Conservation (phyloP, 2,113 vertebrate species). For the Cacatua alba region DNA sequence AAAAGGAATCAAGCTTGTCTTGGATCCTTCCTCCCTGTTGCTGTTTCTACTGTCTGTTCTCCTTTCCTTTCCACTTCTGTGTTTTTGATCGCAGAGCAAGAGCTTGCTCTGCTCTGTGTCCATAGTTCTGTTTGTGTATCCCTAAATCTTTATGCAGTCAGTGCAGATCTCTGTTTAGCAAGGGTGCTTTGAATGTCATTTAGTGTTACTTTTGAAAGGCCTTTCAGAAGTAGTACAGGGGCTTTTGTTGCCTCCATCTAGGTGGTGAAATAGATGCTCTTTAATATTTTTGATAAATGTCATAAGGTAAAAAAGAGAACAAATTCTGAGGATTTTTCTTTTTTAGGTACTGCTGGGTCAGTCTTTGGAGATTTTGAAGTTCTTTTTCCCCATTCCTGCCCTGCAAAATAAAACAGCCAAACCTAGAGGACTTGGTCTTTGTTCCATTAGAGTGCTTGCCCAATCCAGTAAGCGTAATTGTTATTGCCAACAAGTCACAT, state of each 20-base stretch:
- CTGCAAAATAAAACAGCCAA: neutral
- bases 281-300: neutral
- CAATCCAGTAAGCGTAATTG: neutral
- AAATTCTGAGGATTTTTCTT: neutral
- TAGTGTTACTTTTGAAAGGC: neutral
- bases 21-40: neutral
- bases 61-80: neutral
- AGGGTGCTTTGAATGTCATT: neutral
- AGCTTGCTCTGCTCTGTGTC: neutral
- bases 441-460: neutral
- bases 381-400: accelerated
- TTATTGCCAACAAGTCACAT: neutral
- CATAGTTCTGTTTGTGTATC: neutral
- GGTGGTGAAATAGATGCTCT: neutral
- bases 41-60: neutral
- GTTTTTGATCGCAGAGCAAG: neutral
- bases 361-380: neutral
- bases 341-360: neutral
- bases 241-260: neutral
- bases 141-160: neutral
- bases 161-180: neutral
- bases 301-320: neutral
- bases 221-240: neutral
- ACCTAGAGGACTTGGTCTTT: neutral
- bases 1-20: neutral